Conservation (phyloP, 2,888 invertebrate species). For the Polydrusus cervinus region DNA sequence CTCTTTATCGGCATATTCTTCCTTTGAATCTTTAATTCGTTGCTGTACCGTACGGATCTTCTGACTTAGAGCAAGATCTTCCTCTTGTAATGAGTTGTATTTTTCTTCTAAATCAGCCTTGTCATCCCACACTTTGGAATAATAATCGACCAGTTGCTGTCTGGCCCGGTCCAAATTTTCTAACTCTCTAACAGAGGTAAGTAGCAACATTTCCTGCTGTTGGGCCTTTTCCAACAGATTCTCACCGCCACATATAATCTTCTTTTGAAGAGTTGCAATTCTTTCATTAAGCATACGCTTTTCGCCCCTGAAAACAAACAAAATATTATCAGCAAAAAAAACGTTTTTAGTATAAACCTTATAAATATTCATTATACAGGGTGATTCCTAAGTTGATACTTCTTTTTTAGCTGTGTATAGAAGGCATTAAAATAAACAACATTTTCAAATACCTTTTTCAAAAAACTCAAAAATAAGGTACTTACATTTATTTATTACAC, state of each 20-base stretch:
- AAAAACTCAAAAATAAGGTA: no score
- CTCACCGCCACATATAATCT: slow-evolving; percentile 98
- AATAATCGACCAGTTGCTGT: slow-evolving; percentile 84
- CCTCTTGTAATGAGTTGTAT: slow-evolving; percentile 95
- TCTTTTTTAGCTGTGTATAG: no score
- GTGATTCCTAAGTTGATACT: no score
- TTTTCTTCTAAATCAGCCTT: slow-evolving; percentile 95
- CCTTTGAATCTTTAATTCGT: slow-evolving; percentile 89
- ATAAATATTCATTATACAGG: no score
- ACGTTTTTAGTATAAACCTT: no score
- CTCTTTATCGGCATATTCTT: slow-evolving; percentile 89
- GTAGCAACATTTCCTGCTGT: slow-evolving; percentile 90
- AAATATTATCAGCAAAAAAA: no score
- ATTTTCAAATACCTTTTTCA: no score
- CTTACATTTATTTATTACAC: no score
- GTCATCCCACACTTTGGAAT: slow-evolving; percentile 94
- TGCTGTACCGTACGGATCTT: slow-evolving; percentile 93
- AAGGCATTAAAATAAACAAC: no score
- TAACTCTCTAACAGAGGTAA: slow-evolving; percentile 88
- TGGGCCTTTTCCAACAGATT: slow-evolving; percentile 98
- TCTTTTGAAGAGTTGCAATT: slow-evolving; percentile 92
- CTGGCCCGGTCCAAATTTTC: slow-evolving; percentile 86
- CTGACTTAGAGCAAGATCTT: slow-evolving; percentile 92
- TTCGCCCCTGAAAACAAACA: slow-evolving; percentile 73
- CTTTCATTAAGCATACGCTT: slow-evolving; percentile 90